Base-by-base conservation (phyloP, 2,113 vertebrate genomes). In the Dicaeum eximium region DNA sequence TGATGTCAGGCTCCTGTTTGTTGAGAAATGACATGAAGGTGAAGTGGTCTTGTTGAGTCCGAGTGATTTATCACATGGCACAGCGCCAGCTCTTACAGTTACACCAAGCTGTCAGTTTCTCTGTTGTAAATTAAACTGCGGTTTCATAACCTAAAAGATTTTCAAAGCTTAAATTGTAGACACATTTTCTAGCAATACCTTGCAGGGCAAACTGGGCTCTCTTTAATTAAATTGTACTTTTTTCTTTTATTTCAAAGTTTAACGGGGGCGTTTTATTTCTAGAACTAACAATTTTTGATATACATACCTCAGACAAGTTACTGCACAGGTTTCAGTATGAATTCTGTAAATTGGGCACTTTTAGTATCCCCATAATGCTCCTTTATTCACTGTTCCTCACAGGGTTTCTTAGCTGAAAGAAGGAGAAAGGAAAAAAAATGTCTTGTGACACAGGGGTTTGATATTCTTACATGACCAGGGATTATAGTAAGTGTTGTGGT, bases 11-110 rank as follows among this genome's bases (percentile, higher is more conserved):
- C 35, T 93, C 54, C 81, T 92, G 54, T 86, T 95, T 77, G 50
- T 47, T 91, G 64, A 95, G 87, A 78, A 88, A 79, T 53, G 86
- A 88, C 90, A 88, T 51, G 56, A 70, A 88, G 90, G 75, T 86
- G 79, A 86, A 81, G 69, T 88, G 73, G 90, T 70, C 90, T 93
- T 90, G 71, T 84, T 89, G 70, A 83, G 66, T 70, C 58, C n/a
- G 16, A 88, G 69, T 94, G 84, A 95, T 93, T 95, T 92, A 84
- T 95, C 80, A 86, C 80, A 58, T 69, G 92, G 93, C 88, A 47
- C 3, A 0, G 11, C 0, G 38, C 88, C 86, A 92, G 84, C 67
- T 53, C 56, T 82, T 65, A 61, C 54, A 73, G 64, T 95, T 89
- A 64, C 75, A 83, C 86, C 61, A 53, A 78, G 74, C 80, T 88